These are phyloP conservation scores for Lichenostomus cassidix DNA, from an alignment of 2,113 vertebrate genomes.

Conservation along the genomic window DNA sequence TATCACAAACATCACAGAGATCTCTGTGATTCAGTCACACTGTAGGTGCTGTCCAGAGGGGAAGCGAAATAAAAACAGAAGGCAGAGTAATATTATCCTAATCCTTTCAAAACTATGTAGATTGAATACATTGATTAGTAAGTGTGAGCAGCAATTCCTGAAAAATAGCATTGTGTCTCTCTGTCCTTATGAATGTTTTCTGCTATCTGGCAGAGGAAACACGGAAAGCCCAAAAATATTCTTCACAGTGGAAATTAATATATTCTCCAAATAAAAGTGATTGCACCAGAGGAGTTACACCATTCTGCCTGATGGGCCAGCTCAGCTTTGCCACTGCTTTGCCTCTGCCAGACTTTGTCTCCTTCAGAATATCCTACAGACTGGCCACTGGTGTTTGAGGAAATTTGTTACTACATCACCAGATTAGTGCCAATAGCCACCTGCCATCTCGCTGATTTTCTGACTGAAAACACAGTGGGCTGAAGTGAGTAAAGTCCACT, in stretches of 20 bases:
- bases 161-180: not conserved
- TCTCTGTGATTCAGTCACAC: not conserved
- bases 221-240: not conserved
- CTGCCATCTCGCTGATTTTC: not conserved
- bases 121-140: not conserved
- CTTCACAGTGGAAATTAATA: not conserved
- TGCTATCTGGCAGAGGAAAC: not conserved
- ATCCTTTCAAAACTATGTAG: not conserved
- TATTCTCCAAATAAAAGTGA: not conserved
- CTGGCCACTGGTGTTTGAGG: too few species aligned
- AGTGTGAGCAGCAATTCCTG: not conserved
- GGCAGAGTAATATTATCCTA: not conserved
- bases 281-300: not conserved
- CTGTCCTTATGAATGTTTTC: not conserved
- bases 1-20: not conserved
- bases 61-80: too few species aligned
- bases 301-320: fast-evolving
- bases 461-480: not conserved
- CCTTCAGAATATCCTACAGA: not conserved
- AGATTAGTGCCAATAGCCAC: too few species aligned
- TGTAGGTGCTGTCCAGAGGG: not conserved
- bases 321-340: not conserved
- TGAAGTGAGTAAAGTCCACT: not conserved
- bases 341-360: not conserved
- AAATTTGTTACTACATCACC: too few species aligned